Conservation (phyloP, 2,113 vertebrate species). For the Gyps fulvus region DNA sequence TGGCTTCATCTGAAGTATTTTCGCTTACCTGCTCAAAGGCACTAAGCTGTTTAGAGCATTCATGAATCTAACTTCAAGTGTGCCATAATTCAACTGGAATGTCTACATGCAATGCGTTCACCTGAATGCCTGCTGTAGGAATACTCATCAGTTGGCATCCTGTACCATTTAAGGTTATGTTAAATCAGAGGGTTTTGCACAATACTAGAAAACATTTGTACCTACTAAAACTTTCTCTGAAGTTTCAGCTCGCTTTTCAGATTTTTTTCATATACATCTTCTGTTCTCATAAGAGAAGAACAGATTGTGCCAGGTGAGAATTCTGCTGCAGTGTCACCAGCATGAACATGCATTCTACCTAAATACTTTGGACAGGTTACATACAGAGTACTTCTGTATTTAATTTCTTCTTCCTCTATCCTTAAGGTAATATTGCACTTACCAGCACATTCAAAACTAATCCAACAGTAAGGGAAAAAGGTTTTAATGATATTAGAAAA, state of each 20-base stretch:
- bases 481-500: constrained; percentile 30
- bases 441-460: neutral
- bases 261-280: neutral
- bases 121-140: neutral
- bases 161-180: neutral
- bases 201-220: neutral
- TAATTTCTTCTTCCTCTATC: neutral
- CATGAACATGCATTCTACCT: neutral
- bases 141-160: neutral
- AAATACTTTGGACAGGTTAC: neutral
- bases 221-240: neutral
- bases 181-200: neutral
- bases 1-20: neutral
- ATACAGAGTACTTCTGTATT: neutral
- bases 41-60: neutral
- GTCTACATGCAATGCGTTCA: neutral
- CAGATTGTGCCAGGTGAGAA: neutral
- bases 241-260: neutral
- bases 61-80: neutral
- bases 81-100: neutral
- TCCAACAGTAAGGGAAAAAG: neutral
- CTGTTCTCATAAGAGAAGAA: neutral
- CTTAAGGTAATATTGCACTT: neutral
- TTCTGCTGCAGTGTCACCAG: neutral
- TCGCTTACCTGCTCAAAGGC: neutral